Evolutionary conservation across 2,888 invertebrate genomes (phyloP).

Genomic region (Lepeophtheirus nordmannii): DNA sequence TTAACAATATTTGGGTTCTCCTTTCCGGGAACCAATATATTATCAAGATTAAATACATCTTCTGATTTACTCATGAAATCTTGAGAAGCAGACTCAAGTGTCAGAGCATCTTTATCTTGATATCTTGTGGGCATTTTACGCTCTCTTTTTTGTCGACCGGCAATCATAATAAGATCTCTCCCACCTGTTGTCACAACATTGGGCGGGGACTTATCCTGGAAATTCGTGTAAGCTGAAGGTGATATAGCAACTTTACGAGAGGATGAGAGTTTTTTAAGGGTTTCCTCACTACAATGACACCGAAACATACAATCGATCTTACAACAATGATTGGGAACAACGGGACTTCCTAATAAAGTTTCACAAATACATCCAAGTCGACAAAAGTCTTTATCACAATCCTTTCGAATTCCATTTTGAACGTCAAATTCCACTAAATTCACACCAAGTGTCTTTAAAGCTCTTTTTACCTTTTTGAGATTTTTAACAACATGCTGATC

Average conservation of each 20-base stretch:
- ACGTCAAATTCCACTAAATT: slow-evolving; percentile 20
- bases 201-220: neutral
- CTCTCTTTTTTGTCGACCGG: slow-evolving; percentile 13
- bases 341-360: slow-evolving; percentile 1
- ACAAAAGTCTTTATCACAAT: slow-evolving; percentile 17
- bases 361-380: slow-evolving; percentile 23
- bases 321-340: slow-evolving; percentile 15
- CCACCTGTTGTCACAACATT: slow-evolving; percentile 15
- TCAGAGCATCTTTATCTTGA: slow-evolving; percentile 6
- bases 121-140: slow-evolving; percentile 18
- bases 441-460: slow-evolving; percentile 21
- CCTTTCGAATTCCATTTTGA: neutral
- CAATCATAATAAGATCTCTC: slow-evolving; percentile 11
- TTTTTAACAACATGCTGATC: neutral
- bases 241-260: slow-evolving; percentile 11
- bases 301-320: slow-evolving; percentile 24
- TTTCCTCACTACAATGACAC: slow-evolving; percentile 16
- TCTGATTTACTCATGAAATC: neutral
- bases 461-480: slow-evolving; percentile 13
- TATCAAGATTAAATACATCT: neutral
- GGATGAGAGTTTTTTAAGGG: neutral
- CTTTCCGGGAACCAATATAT: neutral
- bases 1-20: neutral
- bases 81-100: slow-evolving; percentile 7
- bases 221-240: neutral